Percentiles rank a stretch among this genome's conserved stretches.
Conservation (phyloP, 2,797 vertebrate genomes). For the Cyprinella venusta region DNA sequence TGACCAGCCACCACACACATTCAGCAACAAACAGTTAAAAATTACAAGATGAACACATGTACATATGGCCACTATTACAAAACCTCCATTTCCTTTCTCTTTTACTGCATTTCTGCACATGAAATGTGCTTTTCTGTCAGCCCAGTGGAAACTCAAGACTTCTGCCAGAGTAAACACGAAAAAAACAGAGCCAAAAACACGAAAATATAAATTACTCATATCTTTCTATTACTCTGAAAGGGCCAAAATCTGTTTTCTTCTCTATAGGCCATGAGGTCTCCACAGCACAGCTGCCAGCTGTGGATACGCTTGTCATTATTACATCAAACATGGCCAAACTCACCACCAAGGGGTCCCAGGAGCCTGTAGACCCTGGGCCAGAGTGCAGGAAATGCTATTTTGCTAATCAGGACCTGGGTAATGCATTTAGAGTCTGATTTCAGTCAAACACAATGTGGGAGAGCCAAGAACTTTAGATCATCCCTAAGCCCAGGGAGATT, state of each 20-base stretch:
- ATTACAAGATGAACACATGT: slow-evolving; percentile 23
- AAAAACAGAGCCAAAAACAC: slow-evolving; percentile 43
- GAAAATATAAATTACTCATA: slow-evolving; percentile 37
- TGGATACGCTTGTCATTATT: slow-evolving; percentile 70
- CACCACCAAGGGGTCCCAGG: slow-evolving; percentile 28
- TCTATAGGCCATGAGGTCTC: slow-evolving; percentile 61
- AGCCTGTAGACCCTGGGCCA: slow-evolving; percentile 31
- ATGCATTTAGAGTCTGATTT: slow-evolving; percentile 68
- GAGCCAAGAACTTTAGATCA: slow-evolving; percentile 69
- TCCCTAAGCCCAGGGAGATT: slow-evolving; percentile 1
- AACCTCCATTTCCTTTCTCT: slow-evolving; percentile 48
- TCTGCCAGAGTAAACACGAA: slow-evolving; percentile 65
- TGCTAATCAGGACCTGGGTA: slow-evolving; percentile 64
- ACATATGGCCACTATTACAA: slow-evolving; percentile 19
- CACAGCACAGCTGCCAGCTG: slow-evolving; percentile 69
- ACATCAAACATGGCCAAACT: slow-evolving; percentile 53
- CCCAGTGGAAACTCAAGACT: slow-evolving; percentile 64
- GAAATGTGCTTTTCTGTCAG: slow-evolving; percentile 12
- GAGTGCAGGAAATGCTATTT: slow-evolving; percentile 62
- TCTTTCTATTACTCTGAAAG: slow-evolving; percentile 18
- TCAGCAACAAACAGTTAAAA: background rate
- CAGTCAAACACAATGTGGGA: slow-evolving; percentile 60
- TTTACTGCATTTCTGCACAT: slow-evolving; percentile 45
- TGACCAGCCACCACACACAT: background rate
- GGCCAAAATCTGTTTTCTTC: slow-evolving; percentile 12